Evolutionary conservation across 2,113 vertebrate species (phyloP), one percentile per base, ranked within the genome.

Genomic region (Rhinoptilus africanus): DNA sequence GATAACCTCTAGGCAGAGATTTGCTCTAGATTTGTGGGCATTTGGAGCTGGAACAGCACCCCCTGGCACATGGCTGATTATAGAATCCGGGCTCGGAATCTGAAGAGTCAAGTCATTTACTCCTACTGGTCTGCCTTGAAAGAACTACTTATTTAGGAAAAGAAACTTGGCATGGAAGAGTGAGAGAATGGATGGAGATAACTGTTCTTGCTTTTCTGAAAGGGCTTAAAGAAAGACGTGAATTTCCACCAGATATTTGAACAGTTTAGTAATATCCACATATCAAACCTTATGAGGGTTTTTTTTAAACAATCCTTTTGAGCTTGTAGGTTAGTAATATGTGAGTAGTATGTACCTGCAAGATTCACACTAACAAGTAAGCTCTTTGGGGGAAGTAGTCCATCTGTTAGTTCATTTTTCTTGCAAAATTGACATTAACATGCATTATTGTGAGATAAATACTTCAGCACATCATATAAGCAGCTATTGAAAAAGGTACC

Each of bases 371-470:
- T 85, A 92, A 88, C 60, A 71, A 93, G 75, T 76, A 71, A 87
- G 41, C 37, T 82, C 71, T 95, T 75, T 30, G 47, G 51, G 62
- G 56, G 28, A 88, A 80, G 54, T 78, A 62, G 47, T 87, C 89
- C 50, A 62, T 51, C 67, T 91, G 68, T 96, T 86, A 57, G 66
- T 59, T 93, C 22, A 63, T 91, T 91, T 92, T 94, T 88, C 91
- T 94, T 82, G 43, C 48, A 67, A 72, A 95, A 82, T 35, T 95
- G 90, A 83, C 92, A 84, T 95, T 91, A 94, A 84, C 34, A 86
- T 89, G 60, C 84, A 50, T 95, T 95, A 94, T 71, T 97, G 88
- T 27, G 45, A 93, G 69, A 93, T 82, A 91, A 89, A 96, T 93
- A 74, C 76, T 93, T 95, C 85, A 85, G 53, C 80, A 93, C 79